Conservation (phyloP, 2,113 vertebrate species). For the Rhinopomastus cyanomelas region DNA sequence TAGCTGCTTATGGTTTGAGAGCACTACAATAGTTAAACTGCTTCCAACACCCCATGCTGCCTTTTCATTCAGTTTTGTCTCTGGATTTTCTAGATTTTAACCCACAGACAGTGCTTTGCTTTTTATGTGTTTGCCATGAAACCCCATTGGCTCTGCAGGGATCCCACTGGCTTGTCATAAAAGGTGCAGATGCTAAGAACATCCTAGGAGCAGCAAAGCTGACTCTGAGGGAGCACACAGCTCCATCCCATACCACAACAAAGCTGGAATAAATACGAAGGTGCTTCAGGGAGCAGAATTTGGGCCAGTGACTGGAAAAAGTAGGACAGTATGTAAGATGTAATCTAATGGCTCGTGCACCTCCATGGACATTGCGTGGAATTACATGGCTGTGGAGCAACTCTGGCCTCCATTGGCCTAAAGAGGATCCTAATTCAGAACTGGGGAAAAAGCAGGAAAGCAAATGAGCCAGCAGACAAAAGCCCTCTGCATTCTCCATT, state of each 20-base stretch:
- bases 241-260: accelerated
- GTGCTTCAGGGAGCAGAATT: background rate
- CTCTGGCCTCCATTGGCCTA: background rate
- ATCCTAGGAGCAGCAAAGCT: accelerated
- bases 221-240: background rate
- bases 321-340: background rate
- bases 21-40: background rate
- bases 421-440: background rate
- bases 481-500: background rate
- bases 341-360: accelerated
- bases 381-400: background rate
- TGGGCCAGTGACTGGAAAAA: background rate
- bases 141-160: background rate
- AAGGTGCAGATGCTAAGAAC: background rate
- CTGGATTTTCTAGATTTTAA: background rate
- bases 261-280: background rate
- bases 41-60: background rate
- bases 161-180: conserved; percentile 3
- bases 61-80: background rate
- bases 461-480: background rate
- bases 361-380: accelerated
- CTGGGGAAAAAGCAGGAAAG: background rate
- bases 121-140: background rate
- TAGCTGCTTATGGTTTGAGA: background rate
- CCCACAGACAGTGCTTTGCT: background rate